phyloP scores from a whole-genome alignment of 2,797 vertebrate species.

The Adelosebastes latens region DNA sequence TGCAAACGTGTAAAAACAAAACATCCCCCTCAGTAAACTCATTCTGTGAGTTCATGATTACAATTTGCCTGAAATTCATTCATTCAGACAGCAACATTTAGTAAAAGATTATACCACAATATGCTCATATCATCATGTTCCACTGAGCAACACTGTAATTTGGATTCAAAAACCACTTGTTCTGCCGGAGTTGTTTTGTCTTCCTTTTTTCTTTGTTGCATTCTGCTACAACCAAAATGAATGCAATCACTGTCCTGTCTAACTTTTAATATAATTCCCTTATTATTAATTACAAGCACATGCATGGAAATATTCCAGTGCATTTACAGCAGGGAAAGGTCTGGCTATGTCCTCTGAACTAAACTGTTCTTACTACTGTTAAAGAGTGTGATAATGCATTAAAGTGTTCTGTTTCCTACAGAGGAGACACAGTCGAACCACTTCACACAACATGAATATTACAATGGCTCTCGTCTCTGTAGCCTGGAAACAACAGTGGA shows the following conservation, averaged over 20 bases:
- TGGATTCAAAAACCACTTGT: background rate
- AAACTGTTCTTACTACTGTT: background rate
- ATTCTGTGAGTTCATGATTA: background rate
- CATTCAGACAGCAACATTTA: too few species aligned
- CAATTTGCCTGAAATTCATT: background rate
- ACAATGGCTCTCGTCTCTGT: constrained; percentile 51
- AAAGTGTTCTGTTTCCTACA: constrained; percentile 3
- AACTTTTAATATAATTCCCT: background rate
- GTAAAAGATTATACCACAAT: background rate
- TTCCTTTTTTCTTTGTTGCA: background rate
- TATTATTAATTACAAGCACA: background rate
- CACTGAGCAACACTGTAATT: background rate
- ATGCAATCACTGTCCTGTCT: background rate
- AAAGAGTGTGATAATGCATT: background rate
- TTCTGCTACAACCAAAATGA: background rate
- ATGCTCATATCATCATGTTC: background rate
- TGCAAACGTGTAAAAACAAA: background rate
- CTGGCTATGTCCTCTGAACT: background rate
- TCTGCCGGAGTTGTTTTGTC: background rate
- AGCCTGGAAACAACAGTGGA: constrained; percentile 62
- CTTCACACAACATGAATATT: constrained; percentile 65
- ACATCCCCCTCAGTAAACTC: background rate
- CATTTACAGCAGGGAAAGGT: background rate
- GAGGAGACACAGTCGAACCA: constrained; percentile 23
- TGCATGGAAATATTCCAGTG: background rate